Evolutionary conservation across 2,797 vertebrate species (phyloP), one percentile per base, ranked within the genome.

Genomic region (Coregonus suidteri): DNA sequence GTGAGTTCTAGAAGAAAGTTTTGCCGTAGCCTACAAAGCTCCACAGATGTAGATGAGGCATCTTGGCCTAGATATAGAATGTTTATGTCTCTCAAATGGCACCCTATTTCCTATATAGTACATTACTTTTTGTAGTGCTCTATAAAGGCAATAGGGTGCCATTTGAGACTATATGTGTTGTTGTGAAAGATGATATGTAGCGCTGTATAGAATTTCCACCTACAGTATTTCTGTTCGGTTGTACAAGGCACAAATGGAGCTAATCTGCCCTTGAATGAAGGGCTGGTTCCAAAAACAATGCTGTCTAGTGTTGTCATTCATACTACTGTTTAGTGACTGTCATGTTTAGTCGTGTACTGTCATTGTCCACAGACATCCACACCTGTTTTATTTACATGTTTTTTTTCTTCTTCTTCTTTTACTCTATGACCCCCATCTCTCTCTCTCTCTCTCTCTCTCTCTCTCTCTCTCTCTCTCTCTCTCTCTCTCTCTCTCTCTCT

Each of bases 351-450:
- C 41, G 73, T 71, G 47, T 20, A 34, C 4, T 65, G 64, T 84
- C 81, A 0, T 16, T 1, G 51, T 82, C 66, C 51, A 74, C 71
- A 56, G 74, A 77, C 74, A 14, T 73, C 81, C 83, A 76, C 76
- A 81, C 82, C 84, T 75, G 30, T 68, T 77, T 82, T 79, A 56
- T 84, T 83, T 82, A 79, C 35, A 77, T 79, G 79, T 69, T 76
- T 68, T 67, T 78, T 69, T 76, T 68, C 62, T 78, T 64, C 73
- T 25, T 25, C 25, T 75, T 0, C 79, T 84, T 77, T 77, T 59
- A 80, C 4, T 52, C 47, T 73, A 67, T 79, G 75, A 82, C 83
- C 83, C 79, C 84, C 86, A 87, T 80, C 87, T 37, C 11, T 67
- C 13, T 7, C 1, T 86, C 73, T 90, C 84, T 70, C 67, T 41